phyloP scores from a whole-genome alignment of 2,113 vertebrate genomes.

The Elgaria multicarinata region DNA sequence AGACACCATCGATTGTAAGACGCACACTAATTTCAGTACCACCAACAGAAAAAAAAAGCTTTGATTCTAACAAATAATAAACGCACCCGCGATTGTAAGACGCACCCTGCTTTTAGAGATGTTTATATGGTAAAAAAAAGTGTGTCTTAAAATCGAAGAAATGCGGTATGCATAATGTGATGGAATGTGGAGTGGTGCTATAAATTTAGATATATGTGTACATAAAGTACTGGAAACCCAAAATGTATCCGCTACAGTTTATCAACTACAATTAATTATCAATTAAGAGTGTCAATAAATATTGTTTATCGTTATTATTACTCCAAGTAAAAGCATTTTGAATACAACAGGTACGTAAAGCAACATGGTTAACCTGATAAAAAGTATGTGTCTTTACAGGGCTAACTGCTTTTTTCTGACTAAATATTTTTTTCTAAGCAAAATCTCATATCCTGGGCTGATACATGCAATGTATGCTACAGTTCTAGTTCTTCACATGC shows the following conservation, averaged over 20 bases:
- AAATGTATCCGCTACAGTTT: not conserved
- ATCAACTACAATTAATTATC: not conserved
- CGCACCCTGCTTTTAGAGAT: too few species aligned
- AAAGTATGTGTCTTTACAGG: not conserved
- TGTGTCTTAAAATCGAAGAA: too few species aligned
- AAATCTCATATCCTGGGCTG: constrained; percentile 7
- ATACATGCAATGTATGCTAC: constrained; percentile 3
- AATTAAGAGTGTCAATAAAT: not conserved
- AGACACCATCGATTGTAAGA: too few species aligned
- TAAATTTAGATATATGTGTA: not conserved
- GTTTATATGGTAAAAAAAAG: too few species aligned
- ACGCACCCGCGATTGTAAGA: too few species aligned
- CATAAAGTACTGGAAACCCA: not conserved
- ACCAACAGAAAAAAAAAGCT: too few species aligned
- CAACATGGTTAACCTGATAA: accelerated
- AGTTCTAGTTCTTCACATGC: constrained; percentile 7
- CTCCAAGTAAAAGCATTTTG: not conserved
- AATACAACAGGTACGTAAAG: accelerated
- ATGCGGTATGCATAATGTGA: not conserved
- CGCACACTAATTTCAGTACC: too few species aligned
- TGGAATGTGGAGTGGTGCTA: not conserved
- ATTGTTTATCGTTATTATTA: accelerated
- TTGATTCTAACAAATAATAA: too few species aligned
- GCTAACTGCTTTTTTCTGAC: not conserved
- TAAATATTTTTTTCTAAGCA: not conserved